phyloP scores from a whole-genome alignment of 2,797 vertebrate species.

The Peromyscus aztecus region DNA sequence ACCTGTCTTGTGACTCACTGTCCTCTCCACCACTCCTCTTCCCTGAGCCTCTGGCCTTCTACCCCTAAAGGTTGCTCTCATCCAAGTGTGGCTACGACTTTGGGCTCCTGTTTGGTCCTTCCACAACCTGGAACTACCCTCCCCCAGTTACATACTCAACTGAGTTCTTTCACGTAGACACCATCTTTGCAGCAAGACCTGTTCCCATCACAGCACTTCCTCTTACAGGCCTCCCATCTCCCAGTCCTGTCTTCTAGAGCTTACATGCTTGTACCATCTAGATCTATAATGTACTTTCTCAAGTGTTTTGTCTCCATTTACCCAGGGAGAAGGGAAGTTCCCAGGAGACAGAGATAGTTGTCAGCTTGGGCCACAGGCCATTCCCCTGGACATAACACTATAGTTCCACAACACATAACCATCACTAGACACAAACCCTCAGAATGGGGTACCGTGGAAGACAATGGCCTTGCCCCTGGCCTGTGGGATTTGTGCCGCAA shows the following conservation, averaged over 20 bases:
- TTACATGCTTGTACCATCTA: neutral
- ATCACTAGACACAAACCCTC: neutral
- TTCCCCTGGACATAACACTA: neutral
- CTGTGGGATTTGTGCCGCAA: neutral
- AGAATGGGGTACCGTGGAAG: neutral
- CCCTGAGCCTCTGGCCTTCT: neutral
- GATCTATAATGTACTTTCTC: neutral
- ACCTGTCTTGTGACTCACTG: neutral
- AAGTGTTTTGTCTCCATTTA: neutral
- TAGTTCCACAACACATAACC: neutral
- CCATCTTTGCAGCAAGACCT: neutral
- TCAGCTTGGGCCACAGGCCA: neutral
- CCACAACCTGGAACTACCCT: neutral
- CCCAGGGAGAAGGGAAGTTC: neutral
- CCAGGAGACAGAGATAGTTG: neutral
- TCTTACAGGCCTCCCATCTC: neutral
- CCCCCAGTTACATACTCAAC: neutral
- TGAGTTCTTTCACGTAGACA: neutral
- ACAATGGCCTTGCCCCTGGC: neutral
- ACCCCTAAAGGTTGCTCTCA: neutral
- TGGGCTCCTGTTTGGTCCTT: neutral
- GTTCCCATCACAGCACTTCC: neutral
- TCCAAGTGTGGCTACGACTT: neutral
- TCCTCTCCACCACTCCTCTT: neutral
- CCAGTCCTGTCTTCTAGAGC: neutral